Conservation (phyloP, 2,797 vertebrate species). For the Micromesistius poutassou region DNA sequence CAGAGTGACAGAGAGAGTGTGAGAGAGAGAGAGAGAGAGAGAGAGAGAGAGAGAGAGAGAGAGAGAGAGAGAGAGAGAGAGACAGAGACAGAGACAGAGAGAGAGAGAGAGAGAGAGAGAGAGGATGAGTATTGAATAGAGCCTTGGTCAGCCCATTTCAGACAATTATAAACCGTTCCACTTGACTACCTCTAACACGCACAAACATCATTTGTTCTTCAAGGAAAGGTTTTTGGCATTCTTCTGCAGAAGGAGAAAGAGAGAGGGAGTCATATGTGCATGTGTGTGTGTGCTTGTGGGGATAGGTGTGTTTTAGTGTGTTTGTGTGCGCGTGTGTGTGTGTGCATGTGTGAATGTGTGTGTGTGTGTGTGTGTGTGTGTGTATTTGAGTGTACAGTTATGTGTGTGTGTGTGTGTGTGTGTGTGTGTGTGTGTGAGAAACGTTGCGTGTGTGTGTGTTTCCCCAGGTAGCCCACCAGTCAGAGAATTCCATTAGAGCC, state of each 20-base stretch:
- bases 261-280: background rate
- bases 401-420: background rate
- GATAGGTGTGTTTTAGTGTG: background rate
- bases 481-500: background rate
- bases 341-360: too few relatives aligned
- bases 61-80: too few relatives aligned
- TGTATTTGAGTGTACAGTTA: background rate
- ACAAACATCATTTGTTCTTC: background rate
- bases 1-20: too few relatives aligned
- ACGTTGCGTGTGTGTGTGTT: too few relatives aligned
- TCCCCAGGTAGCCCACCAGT: background rate
- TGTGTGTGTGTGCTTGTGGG: background rate
- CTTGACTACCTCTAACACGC: background rate
- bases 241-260: background rate
- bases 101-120: too few relatives aligned
- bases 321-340: too few relatives aligned
- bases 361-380: too few relatives aligned
- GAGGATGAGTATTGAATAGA: background rate
- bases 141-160: background rate
- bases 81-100: too few relatives aligned
- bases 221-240: background rate
- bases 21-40: too few relatives aligned
- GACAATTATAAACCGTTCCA: background rate
- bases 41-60: too few relatives aligned
- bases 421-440: background rate